Evolutionary conservation across 2,113 vertebrate species (phyloP), one percentile per base, ranked within the genome.

Genomic region (Siniperca chuatsi): DNA sequence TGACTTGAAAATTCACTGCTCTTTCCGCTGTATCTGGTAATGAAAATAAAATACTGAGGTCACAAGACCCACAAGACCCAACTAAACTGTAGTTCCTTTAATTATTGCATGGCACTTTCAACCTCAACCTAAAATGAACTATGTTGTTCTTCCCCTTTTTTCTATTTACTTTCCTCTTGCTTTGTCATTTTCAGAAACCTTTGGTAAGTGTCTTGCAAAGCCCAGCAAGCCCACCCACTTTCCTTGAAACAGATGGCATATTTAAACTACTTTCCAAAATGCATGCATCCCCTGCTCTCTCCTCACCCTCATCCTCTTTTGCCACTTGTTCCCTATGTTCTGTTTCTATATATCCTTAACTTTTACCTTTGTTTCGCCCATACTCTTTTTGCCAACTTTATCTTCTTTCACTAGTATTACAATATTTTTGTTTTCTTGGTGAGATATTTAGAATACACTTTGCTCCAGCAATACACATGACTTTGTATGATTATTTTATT

Each of bases 181-280:
- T 96, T 96, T 96, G 94, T 96, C 95, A 97, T 97, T 95, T 92
- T 96, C 98, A 99, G 98, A 99, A 95, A 97, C 97, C 92, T 98
- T 99, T 98, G 98, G 98, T 99, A 99, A 99, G 98, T 99, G 95
- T 93, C 88, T 92, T 88, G 67, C 85, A 86, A 85, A 94, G 92
- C 90, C 90, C 82, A 91, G 88, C 93, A 92, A 96, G 92, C 95
- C 94, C 91, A 95, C 93, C 95, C 95, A 89, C 91, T 92, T 71
- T 94, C 96, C 96, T 96, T 93, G 77, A 93, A 96, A 96, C 97
- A 97, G 96, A 97, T 96, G 96, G 96, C 95, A 96, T 90, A 94
- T 92, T 96, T 82, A 85, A 96, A 96, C 94, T 92, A 93, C 92
- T 95, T 94, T 93, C 88, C 87, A 92, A 96, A 94, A 96, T 96